Base-by-base conservation (phyloP, 2,888 invertebrate species). In the Lithophane ornitopus region DNA sequence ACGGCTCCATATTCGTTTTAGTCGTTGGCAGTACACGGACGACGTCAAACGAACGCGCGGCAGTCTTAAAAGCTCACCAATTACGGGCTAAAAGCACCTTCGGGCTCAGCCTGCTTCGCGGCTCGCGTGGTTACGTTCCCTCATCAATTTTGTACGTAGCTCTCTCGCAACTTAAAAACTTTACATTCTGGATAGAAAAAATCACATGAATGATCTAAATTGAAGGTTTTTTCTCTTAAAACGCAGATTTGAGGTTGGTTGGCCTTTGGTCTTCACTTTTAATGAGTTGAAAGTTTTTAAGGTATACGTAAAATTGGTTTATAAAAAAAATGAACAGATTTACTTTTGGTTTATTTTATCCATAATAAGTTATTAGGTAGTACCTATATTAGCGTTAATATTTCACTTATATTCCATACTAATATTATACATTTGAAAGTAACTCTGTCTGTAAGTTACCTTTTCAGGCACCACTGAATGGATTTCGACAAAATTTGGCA, bases 51-150 rank as follows among this genome's bases (percentile, higher is more conserved):
- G 94, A 95, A 95, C 92, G 92, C 92, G 93, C 94, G 95, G 94
- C 90, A 94, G 95, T 96, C 96, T 96, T 97, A 96, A 97, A 97
- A 97, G 97, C 97, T 94, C 91, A 93, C 95, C 97, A 97, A 97
- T 97, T 97, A 97, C 93, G 94, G 93, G 91, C 96, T 97, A 97
- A 97, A 97, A 97, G 97, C 96, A 96, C 96, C 96, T 95, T 94
- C 94, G 95, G 91, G 95, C 89, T 87, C 88, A 89, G 92, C 91
- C 92, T 93, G 93, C 92, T 92, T 92, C 91, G 91, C 90, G 89
- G 89, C 88, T 89, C 83, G 92, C 92, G 94, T 92, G 95, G 95
- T 95, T 94, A 92, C 94, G 90, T 90, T 93, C 91, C 90, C 94
- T 96, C 96, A 96, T 96, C 96, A 95, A 96, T 96, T 93, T 96